Evolutionary conservation across 2,888 invertebrate genomes (phyloP), one percentile per base, ranked within the genome.

Genomic region (Tiliacea citrago): DNA sequence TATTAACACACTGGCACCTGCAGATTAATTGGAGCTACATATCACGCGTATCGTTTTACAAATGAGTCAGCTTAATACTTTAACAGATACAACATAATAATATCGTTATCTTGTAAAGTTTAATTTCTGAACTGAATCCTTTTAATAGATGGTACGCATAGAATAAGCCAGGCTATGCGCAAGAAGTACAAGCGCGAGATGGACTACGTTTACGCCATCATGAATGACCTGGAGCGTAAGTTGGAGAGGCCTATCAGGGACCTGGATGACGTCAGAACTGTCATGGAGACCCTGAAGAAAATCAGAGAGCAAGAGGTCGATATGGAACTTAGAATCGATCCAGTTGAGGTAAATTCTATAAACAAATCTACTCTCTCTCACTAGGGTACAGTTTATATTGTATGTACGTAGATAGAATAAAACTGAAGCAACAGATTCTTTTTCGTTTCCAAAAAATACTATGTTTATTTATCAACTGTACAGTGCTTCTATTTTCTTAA

Each of bases 261-360:
- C 93, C 96, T 99, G 80, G 99, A 99, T 91, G 99, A 99, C 90
- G 99, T 99, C 0, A 97, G 99, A 71, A 97, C 98, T 90, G 98
- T 99, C 62, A 99, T 99, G 99, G 99, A 99, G 80, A 99, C 98
- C 0, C 94, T 99, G 77, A 98, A 98, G 91, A 99, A 99, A 93
- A 99, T 99, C 71, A 97, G 99, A 9, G 99, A 99, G 87, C 98
- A 99, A 91, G 99, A 99, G 94, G 99, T 99, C 29, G 99, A 99
- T 89, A 99, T 99, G 98, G 99, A 99, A 91, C 96, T 99, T 67
- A 98, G 97, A 90, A 99, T 99, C 77, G 98, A 98, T 90, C 99
- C 99, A 0, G 98, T 99, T 82, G 99, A 99, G 97, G 98, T 98
- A 89, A 74, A 29, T 16, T 51, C 0, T 58, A 16, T 42, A 45